Percentiles rank a stretch among this genome's conserved stretches.
phyloP scores from a whole-genome alignment of 2,888 invertebrate species.

The Plagodis pulveraria region DNA sequence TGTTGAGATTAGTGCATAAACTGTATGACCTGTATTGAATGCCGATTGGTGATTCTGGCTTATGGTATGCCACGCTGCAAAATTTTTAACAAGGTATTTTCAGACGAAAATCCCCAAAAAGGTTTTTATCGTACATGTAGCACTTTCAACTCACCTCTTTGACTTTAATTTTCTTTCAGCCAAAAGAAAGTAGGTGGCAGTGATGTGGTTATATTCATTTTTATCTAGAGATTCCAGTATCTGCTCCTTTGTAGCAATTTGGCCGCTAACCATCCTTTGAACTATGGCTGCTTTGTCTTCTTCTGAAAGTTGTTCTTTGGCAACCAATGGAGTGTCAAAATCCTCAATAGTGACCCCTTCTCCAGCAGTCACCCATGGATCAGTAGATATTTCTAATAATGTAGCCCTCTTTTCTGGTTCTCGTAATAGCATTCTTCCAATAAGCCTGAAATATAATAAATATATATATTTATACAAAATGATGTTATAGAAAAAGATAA shows the following conservation, averaged over 20 bases:
- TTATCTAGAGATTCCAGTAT: constrained; percentile 97
- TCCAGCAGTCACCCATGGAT: constrained; percentile 92
- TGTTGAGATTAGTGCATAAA: too few relatives aligned
- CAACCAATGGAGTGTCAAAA: constrained; percentile 91
- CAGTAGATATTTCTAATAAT: constrained; percentile 93
- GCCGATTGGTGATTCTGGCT: too few relatives aligned
- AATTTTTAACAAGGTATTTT: too few relatives aligned
- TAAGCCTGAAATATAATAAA: constrained; percentile 85
- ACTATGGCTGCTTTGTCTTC: constrained; percentile 96
- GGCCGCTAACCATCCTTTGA: constrained; percentile 98
- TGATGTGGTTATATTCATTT: constrained; percentile 99
- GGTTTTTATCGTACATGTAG: too few relatives aligned
- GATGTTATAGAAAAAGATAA: too few relatives aligned
- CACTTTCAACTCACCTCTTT: constrained; percentile 80
- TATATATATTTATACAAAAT: constrained; percentile 1
- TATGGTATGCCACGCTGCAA: too few relatives aligned
- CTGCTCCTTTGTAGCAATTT: constrained; percentile 97
- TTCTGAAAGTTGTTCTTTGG: constrained; percentile 94
- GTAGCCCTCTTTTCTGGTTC: constrained; percentile 96
- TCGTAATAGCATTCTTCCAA: constrained; percentile 96
- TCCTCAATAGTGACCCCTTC: constrained; percentile 84
- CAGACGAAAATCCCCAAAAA: too few relatives aligned
- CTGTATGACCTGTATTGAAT: too few relatives aligned
- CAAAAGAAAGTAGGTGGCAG: constrained; percentile 98
- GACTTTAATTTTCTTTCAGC: constrained; percentile 96